Evolutionary conservation across 2,113 vertebrate species (phyloP).

Genomic region (Sinocyclocheilus anshuiensis): DNA sequence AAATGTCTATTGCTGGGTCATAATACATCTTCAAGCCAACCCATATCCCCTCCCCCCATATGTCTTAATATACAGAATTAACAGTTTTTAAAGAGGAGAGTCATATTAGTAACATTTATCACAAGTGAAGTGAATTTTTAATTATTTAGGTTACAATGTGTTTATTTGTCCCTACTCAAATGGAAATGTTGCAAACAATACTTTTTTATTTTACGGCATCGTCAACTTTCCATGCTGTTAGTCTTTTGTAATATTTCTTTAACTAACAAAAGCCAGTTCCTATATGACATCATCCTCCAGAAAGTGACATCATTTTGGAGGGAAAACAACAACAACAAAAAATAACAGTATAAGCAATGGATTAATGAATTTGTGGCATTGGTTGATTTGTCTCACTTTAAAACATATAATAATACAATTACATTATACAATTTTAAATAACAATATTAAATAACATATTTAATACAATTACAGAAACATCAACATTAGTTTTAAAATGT

Average conservation of each 20-base stretch:
- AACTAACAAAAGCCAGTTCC: not conserved
- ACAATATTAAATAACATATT: too few relatives aligned
- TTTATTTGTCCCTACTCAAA: not conserved
- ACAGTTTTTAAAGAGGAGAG: not conserved
- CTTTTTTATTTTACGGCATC: not conserved
- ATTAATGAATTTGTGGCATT: not conserved
- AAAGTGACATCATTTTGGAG: not conserved
- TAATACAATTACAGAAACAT: not conserved
- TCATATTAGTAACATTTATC: not conserved
- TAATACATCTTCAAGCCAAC: not conserved
- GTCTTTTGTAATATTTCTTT: not conserved
- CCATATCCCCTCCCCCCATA: not conserved
- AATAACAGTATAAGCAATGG: not conserved
- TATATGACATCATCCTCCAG: not conserved
- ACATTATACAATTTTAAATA: too few relatives aligned
- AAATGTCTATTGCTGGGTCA: not conserved
- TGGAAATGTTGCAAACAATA: not conserved
- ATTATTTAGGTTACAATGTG: not conserved
- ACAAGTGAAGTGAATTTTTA: not conserved
- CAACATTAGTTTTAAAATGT: not conserved
- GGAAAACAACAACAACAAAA: not conserved
- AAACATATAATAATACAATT: not conserved
- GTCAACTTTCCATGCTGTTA: not conserved
- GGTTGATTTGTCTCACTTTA: not conserved
- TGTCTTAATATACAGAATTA: not conserved